Evolutionary conservation across 2,113 vertebrate species (phyloP).

Genomic region (Mesembrinibis cayennensis): DNA sequence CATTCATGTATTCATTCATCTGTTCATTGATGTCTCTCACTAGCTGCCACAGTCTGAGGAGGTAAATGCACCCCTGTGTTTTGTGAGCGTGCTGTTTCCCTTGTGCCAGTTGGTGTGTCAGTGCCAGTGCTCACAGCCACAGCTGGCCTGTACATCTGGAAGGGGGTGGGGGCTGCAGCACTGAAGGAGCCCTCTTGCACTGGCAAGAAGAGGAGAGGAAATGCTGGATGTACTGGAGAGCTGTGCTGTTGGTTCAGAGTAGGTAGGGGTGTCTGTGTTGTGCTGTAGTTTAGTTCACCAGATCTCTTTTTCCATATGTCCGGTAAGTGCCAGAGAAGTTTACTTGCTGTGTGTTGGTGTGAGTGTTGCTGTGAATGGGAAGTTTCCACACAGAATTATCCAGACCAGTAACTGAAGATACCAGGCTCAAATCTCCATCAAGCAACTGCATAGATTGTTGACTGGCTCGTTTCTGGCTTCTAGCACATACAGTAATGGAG

Average conservation of each 20-base stretch:
- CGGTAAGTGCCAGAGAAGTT: background rate
- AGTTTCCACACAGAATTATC: background rate
- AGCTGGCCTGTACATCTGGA: conserved; percentile 40
- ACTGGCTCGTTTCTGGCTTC: background rate
- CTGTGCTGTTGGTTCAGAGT: conserved; percentile 31
- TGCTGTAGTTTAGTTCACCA: background rate
- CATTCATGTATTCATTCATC: background rate
- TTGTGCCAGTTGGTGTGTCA: background rate
- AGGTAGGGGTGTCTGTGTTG: background rate
- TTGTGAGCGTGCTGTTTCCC: background rate
- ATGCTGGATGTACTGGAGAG: conserved; percentile 55
- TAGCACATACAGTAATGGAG: background rate
- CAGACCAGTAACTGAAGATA: background rate
- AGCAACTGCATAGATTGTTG: background rate
- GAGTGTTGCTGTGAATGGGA: background rate
- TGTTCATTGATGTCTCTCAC: conserved; percentile 35
- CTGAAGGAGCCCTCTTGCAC: background rate
- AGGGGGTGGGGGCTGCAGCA: background rate
- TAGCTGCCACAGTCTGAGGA: conserved; percentile 81
- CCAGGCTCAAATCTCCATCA: background rate
- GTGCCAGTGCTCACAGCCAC: conserved; percentile 22
- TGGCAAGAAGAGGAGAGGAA: background rate
- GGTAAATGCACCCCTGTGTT: conserved; percentile 71
- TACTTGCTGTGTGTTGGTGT: background rate
- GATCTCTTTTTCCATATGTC: background rate